phyloP scores from a whole-genome alignment of 2,113 vertebrate species.

The Copsychus sechellarum region DNA sequence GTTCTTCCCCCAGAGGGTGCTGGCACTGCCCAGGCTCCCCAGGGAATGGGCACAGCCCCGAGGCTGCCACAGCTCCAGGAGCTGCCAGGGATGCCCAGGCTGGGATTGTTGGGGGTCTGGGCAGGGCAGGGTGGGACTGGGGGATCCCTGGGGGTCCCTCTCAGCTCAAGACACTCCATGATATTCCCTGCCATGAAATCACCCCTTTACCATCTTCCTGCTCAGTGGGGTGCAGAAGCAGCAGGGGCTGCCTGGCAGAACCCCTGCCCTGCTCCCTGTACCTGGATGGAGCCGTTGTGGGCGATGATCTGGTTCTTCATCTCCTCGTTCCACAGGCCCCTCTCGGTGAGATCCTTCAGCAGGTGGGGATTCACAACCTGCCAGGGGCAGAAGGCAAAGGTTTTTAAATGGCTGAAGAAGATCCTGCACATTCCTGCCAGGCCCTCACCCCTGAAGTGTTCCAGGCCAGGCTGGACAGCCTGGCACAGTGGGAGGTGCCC shows the following conservation, averaged over 20 bases:
- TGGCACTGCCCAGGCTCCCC: too few species aligned
- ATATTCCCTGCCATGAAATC: accelerated
- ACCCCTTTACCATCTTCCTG: accelerated
- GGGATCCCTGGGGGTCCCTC: neutral
- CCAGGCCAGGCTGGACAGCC: neutral
- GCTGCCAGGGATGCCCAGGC: neutral
- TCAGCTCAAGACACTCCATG: neutral
- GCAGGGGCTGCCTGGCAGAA: neutral
- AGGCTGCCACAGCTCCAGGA: neutral
- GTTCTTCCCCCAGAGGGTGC: too few species aligned
- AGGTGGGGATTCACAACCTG: slow-evolving; percentile 97
- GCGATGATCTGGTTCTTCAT: slow-evolving; percentile 98
- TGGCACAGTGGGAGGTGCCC: neutral
- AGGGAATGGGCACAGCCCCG: neutral
- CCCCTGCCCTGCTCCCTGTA: slow-evolving; percentile 13
- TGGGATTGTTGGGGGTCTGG: accelerated
- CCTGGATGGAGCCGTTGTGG: slow-evolving; percentile 94
- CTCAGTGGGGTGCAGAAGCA: accelerated
- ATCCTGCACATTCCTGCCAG: neutral
- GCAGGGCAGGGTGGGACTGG: too few species aligned
- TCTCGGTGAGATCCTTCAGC: slow-evolving; percentile 94
- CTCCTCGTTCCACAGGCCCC: slow-evolving; percentile 89
- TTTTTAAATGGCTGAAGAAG: neutral
- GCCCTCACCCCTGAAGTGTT: neutral
- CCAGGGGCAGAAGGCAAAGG: neutral